phyloP scores from a whole-genome alignment of 2,797 vertebrate genomes.

The Fundulus diaphanus region DNA sequence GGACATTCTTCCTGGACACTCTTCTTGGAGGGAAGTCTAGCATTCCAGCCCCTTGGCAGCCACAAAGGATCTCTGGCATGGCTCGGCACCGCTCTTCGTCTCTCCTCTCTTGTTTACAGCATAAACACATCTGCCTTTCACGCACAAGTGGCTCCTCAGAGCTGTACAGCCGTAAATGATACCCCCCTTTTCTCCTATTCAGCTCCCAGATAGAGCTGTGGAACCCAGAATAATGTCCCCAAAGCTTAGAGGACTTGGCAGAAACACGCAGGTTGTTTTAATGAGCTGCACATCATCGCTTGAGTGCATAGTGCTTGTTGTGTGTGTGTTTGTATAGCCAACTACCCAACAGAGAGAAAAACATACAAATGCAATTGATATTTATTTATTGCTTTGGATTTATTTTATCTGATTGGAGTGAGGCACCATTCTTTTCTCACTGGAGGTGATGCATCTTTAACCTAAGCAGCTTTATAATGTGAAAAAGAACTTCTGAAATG shows the following conservation, averaged over 20 bases:
- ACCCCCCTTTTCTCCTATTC: slow-evolving; percentile 34
- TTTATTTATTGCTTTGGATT: not conserved
- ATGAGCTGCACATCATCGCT: slow-evolving; percentile 60
- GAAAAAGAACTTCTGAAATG: not conserved
- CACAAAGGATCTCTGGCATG: slow-evolving; percentile 59
- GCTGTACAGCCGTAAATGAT: slow-evolving; percentile 65
- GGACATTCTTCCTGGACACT: slow-evolving; percentile 32
- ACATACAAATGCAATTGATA: not conserved
- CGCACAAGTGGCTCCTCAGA: slow-evolving; percentile 70
- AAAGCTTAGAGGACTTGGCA: slow-evolving; percentile 61
- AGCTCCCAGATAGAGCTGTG: slow-evolving; percentile 60
- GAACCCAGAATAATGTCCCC: slow-evolving; percentile 55
- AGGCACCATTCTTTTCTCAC: not conserved
- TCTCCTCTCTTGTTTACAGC: slow-evolving; percentile 72
- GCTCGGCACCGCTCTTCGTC: slow-evolving; percentile 49
- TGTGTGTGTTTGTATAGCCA: not conserved
- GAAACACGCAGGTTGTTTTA: slow-evolving; percentile 62
- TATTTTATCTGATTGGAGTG: not conserved
- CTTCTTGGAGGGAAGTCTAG: slow-evolving; percentile 42
- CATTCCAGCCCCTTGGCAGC: slow-evolving; percentile 55
- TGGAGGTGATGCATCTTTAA: not conserved
- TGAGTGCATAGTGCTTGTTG: slow-evolving; percentile 23
- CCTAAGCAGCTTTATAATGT: not conserved
- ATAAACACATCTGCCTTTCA: slow-evolving; percentile 79
- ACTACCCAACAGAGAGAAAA: slow-evolving; percentile 7